These are phyloP conservation scores for Rapana venosa DNA, from an alignment of 2,888 invertebrate species.

Conservation along the genomic window DNA sequence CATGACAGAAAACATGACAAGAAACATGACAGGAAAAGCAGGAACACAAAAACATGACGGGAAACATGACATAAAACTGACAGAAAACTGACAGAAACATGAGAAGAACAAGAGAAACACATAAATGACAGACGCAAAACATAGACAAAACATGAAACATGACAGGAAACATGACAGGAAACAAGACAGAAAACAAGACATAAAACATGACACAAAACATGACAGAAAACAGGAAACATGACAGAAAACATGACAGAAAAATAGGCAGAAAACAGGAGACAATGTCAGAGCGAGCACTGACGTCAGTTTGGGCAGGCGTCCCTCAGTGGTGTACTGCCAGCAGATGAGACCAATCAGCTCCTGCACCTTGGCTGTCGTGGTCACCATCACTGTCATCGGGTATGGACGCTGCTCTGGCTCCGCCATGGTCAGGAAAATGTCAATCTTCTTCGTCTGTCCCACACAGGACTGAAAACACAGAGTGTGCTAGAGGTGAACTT, in stretches of 20 bases:
- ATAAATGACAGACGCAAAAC: no score
- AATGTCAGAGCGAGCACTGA: slow-evolving; percentile 58
- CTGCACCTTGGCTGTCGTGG: slow-evolving; percentile 89
- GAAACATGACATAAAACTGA: no score
- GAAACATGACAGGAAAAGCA: no score
- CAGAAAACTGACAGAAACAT: not conserved
- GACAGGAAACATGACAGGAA: not conserved
- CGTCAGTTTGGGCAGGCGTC: slow-evolving; percentile 82
- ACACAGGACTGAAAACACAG: slow-evolving; percentile 75
- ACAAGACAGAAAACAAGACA: not conserved
- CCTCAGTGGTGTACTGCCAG: slow-evolving; percentile 81
- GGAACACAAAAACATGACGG: no score
- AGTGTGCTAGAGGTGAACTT: no score
- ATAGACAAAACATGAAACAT: no score
- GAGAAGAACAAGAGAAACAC: not conserved
- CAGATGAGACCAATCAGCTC: slow-evolving; percentile 96
- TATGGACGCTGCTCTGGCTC: slow-evolving; percentile 89
- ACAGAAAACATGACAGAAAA: not conserved
- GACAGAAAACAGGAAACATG: not conserved
- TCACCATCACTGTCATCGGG: slow-evolving; percentile 89
- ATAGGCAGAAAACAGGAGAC: not conserved
- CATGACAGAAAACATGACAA: no score
- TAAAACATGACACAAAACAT: no score
- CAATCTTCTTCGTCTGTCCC: slow-evolving; percentile 90
- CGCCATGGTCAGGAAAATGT: slow-evolving; percentile 93